Percentiles rank a stretch among this genome's conserved stretches.
Evolutionary conservation across 1,140 invertebrate species (phyloP).

Genomic region (Linepithema humile): DNA sequence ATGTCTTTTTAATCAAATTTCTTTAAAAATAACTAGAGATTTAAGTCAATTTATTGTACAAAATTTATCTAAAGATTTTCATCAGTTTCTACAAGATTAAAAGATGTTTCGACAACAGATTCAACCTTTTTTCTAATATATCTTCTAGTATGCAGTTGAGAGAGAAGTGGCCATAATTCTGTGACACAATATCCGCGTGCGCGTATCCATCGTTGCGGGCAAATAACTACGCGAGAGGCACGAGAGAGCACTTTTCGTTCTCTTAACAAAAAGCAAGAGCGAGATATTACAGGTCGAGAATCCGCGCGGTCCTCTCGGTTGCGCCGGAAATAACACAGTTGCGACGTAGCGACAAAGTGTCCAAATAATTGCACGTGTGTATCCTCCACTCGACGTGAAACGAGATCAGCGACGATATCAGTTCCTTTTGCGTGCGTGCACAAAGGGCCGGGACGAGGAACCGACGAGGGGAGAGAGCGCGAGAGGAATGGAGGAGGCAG

Average conservation of each 20-base stretch:
- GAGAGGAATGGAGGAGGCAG: neutral
- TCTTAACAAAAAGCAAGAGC: neutral
- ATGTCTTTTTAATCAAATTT: neutral
- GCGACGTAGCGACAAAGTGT: constrained; percentile 30
- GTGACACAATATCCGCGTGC: neutral
- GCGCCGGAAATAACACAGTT: constrained; percentile 23
- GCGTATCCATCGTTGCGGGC: neutral
- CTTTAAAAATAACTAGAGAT: neutral
- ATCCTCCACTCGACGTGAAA: constrained; percentile 12
- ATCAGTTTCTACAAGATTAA: neutral
- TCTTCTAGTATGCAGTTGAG: neutral
- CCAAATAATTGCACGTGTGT: constrained; percentile 52
- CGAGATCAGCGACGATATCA: constrained; percentile 43
- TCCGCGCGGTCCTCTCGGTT: neutral
- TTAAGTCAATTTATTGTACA: no score
- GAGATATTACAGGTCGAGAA: constrained; percentile 19
- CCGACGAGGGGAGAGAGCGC: neutral
- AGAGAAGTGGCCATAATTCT: constrained; percentile 25
- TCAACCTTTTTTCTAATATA: neutral
- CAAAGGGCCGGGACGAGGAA: neutral
- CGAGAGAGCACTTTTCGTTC: neutral
- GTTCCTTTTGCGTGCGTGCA: constrained; percentile 30
- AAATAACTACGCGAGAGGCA: neutral
- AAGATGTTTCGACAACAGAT: neutral
- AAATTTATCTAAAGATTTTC: neutral